Percentiles rank a stretch among this genome's conserved stretches.
Evolutionary conservation across 2,113 vertebrate species (phyloP).

Genomic region (Salvator merianae): DNA sequence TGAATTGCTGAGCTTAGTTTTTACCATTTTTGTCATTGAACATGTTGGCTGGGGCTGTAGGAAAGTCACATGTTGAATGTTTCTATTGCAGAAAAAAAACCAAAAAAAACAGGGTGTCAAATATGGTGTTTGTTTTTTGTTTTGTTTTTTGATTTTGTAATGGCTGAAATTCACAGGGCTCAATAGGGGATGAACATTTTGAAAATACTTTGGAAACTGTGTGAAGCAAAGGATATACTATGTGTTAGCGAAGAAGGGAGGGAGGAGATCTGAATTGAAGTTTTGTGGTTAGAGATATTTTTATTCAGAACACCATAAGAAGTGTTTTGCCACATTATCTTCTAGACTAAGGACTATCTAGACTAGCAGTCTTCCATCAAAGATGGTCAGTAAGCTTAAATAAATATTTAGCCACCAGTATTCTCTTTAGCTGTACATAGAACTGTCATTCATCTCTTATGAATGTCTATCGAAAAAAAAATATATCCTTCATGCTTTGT

Average conservation of each 20-base stretch:
- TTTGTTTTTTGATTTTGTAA: too few species aligned
- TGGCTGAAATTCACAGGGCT: too few species aligned
- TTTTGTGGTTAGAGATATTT: neutral
- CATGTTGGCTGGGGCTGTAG: too few species aligned
- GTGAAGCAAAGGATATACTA: neutral
- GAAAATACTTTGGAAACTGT: neutral
- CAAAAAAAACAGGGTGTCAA: neutral
- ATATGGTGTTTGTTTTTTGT: too few species aligned
- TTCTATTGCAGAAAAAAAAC: neutral
- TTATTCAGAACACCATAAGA: neutral
- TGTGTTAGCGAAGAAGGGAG: neutral
- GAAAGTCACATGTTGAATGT: neutral
- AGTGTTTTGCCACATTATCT: neutral
- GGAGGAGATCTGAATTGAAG: neutral
- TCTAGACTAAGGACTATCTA: neutral
- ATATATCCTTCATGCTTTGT: too few species aligned
- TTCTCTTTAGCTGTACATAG: too few species aligned
- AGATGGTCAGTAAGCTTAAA: neutral
- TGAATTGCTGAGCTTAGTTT: too few species aligned
- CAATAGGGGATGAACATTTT: too few species aligned
- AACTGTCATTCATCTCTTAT: too few species aligned
- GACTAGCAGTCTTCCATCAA: neutral
- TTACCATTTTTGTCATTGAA: too few species aligned
- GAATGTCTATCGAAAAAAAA: too few species aligned
- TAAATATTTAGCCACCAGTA: too few species aligned